phyloP scores from a whole-genome alignment of 2,113 vertebrate species.

The Misgurnus mizolepis region DNA sequence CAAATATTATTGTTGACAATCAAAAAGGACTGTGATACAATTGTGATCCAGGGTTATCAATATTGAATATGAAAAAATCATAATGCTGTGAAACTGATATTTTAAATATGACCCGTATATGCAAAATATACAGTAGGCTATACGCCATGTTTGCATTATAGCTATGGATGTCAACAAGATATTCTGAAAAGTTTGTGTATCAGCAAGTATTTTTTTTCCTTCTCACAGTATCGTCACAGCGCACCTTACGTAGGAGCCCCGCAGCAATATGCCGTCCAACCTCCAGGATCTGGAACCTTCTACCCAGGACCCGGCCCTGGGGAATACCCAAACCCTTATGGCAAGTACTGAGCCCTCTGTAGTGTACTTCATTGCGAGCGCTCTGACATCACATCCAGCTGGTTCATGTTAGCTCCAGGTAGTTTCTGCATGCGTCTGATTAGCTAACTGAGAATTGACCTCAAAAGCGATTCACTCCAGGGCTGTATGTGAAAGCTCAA shows the following conservation, averaged over 20 bases:
- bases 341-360: constrained; percentile 72
- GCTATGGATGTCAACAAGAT: background rate
- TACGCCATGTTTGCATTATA: no score
- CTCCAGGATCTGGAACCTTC: constrained; percentile 89
- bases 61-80: no score
- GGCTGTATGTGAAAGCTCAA: constrained; percentile 31
- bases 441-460: constrained; percentile 23
- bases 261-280: constrained; percentile 94
- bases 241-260: constrained; percentile 89
- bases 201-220: background rate
- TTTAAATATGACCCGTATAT: no score
- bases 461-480: constrained; percentile 14
- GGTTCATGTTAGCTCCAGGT: constrained; percentile 33
- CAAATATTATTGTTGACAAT: no score
- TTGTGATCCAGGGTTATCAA: no score
- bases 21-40: no score
- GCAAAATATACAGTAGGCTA: no score
- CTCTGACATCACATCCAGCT: constrained; percentile 27
- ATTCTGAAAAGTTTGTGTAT: background rate
- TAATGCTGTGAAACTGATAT: no score
- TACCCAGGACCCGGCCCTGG: constrained; percentile 94
- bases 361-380: background rate
- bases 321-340: constrained; percentile 90
- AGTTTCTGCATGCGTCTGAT: constrained; percentile 35
- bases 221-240: constrained; percentile 89